Conservation (phyloP, 2,888 invertebrate genomes). For the Dendrolimus houi region DNA sequence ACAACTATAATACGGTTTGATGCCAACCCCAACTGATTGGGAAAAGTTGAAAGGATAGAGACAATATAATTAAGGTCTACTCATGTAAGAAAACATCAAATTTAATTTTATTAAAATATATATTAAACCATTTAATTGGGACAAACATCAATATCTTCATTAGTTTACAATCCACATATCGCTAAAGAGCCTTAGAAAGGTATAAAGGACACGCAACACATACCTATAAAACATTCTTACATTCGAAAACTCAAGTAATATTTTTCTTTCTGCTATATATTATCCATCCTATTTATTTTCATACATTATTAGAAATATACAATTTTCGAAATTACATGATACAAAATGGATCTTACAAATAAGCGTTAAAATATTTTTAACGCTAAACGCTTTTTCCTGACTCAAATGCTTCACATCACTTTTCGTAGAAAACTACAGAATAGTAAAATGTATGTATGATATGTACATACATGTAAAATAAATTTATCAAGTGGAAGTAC, state of each 20-base stretch:
- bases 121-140: conserved; percentile 75
- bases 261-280: no score
- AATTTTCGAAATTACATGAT: conserved; percentile 12
- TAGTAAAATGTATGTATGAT: conserved; percentile 1
- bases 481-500: conserved; percentile 1
- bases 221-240: conserved; percentile 48
- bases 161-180: conserved; percentile 71
- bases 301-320: conserved; percentile 16
- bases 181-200: conserved; percentile 59
- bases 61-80: not conserved
- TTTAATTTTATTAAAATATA: conserved; percentile 71
- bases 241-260: conserved; percentile 25
- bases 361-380: not conserved
- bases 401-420: conserved; percentile 12
- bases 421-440: conserved; percentile 17
- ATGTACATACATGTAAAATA: not conserved
- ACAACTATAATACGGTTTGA: no score
- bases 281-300: not conserved
- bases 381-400: not conserved
- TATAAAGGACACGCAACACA: conserved; percentile 68
- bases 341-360: not conserved
- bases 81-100: conserved; percentile 27
- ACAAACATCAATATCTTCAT: conserved; percentile 75
- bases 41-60: no score
- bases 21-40: no score